Percentiles rank a stretch among this genome's conserved stretches.
phyloP scores from a whole-genome alignment of 2,888 invertebrate genomes.

The Tetanocera ferruginea region DNA sequence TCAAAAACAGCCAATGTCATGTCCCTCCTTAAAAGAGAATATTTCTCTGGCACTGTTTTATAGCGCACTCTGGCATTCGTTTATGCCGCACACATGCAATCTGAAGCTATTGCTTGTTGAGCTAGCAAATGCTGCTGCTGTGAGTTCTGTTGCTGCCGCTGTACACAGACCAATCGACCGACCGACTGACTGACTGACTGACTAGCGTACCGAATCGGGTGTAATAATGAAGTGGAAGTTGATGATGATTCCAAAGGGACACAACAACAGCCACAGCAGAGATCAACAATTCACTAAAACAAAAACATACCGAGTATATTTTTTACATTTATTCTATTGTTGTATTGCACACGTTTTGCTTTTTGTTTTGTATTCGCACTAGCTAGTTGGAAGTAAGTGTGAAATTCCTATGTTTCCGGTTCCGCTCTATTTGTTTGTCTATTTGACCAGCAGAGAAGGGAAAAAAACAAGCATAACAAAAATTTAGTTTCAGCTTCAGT shows the following conservation, averaged over 20 bases:
- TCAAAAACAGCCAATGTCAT: too few relatives aligned
- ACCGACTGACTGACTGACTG: too few relatives aligned
- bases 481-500: not conserved
- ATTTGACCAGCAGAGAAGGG: not conserved
- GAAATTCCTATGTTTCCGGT: slow-evolving; percentile 33
- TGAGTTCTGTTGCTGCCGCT: not conserved
- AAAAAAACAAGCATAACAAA: not conserved
- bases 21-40: too few relatives aligned
- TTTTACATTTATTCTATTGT: slow-evolving; percentile 23
- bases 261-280: slow-evolving; percentile 19
- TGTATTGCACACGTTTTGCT: slow-evolving; percentile 19
- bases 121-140: too few relatives aligned
- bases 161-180: not conserved
- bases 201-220: slow-evolving; percentile 48
- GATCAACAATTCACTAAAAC: not conserved
- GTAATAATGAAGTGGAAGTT: slow-evolving; percentile 63
- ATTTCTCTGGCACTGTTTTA: too few relatives aligned
- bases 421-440: slow-evolving; percentile 35
- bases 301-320: slow-evolving; percentile 6
- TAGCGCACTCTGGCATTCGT: too few relatives aligned
- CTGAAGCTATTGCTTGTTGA: too few relatives aligned
- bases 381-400: slow-evolving; percentile 14
- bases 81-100: too few relatives aligned
- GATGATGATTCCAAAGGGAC: slow-evolving; percentile 51
- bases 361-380: not conserved